Evolutionary conservation across 2,113 vertebrate species (phyloP).

Genomic region (Noctilio leporinus): DNA sequence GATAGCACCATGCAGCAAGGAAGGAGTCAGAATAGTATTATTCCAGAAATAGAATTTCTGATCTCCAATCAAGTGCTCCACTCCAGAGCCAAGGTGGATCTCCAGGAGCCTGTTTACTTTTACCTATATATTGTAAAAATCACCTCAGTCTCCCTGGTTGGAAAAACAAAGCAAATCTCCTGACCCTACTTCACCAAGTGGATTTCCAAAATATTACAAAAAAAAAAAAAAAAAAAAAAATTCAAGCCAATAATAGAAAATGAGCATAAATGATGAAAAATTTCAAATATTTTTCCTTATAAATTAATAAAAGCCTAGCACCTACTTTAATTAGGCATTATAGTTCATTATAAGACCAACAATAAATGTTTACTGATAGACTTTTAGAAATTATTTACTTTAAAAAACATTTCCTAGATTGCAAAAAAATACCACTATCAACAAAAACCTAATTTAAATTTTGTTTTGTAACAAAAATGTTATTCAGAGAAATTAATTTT

Average conservation of each 20-base stretch:
- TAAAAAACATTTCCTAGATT: not conserved
- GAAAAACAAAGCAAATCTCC: constrained; percentile 20
- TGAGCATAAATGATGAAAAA: not conserved
- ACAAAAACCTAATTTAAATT: constrained; percentile 6
- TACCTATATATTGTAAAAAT: not conserved
- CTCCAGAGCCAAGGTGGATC: not conserved
- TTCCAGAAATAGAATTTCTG: not conserved
- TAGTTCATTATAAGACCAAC: constrained; percentile 1
- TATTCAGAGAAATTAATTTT: not conserved
- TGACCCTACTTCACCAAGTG: not conserved
- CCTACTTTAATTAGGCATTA: constrained; percentile 22
- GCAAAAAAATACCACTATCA: not conserved
- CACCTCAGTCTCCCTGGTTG: not conserved
- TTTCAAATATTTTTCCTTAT: not conserved
- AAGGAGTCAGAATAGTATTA: not conserved
- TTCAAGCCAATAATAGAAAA: constrained; percentile 11
- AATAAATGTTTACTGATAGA: not conserved
- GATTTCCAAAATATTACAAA: not conserved
- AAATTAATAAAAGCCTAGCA: not conserved
- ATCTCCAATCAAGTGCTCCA: not conserved
- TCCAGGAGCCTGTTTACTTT: not conserved
- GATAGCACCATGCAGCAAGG: not conserved
- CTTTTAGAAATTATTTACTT: constrained; percentile 10
- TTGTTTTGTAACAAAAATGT: not conserved
- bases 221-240: not conserved